A percentile compares a stretch with the other conserved stretches of the same genome.
Conservation (phyloP, 2,113 vertebrate genomes). For the Numenius arquata region DNA sequence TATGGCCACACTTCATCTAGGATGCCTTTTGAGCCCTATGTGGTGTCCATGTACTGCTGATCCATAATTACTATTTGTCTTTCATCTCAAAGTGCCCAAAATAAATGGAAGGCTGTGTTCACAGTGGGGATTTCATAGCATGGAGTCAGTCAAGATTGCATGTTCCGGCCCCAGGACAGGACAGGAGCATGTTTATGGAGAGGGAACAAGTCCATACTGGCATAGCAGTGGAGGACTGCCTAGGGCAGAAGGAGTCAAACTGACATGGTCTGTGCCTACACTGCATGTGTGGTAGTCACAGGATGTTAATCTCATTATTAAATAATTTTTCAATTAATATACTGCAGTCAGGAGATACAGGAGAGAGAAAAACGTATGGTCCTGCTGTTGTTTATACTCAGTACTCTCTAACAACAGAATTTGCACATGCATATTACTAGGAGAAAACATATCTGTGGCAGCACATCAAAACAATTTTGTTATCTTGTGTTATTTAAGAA, state of each 20-base stretch:
- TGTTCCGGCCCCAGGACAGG: rapidly evolving
- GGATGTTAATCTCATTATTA: neutral
- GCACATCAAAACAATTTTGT: neutral
- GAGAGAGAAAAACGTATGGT: neutral
- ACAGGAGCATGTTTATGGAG: rapidly evolving
- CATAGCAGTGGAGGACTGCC: neutral
- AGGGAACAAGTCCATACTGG: neutral
- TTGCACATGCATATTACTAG: neutral
- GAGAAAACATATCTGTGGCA: neutral
- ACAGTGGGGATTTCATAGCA: neutral
- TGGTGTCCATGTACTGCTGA: neutral
- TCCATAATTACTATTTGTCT: neutral
- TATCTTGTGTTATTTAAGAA: neutral
- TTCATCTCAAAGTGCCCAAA: neutral
- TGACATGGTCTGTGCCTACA: neutral
- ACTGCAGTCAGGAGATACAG: neutral
- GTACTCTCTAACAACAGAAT: neutral
- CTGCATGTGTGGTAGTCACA: neutral
- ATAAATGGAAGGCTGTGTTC: neutral
- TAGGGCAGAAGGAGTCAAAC: neutral
- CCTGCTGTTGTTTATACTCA: neutral
- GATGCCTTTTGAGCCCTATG: neutral
- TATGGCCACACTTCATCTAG: rapidly evolving
- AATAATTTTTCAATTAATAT: neutral
- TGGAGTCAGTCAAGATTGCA: rapidly evolving